Percentiles rank a stretch among this genome's conserved stretches.
These are phyloP conservation scores for roundworm (Caenorhabditis elegans) DNA, from an alignment of 1,140 invertebrate species.

Conservation along the genomic window DNA sequence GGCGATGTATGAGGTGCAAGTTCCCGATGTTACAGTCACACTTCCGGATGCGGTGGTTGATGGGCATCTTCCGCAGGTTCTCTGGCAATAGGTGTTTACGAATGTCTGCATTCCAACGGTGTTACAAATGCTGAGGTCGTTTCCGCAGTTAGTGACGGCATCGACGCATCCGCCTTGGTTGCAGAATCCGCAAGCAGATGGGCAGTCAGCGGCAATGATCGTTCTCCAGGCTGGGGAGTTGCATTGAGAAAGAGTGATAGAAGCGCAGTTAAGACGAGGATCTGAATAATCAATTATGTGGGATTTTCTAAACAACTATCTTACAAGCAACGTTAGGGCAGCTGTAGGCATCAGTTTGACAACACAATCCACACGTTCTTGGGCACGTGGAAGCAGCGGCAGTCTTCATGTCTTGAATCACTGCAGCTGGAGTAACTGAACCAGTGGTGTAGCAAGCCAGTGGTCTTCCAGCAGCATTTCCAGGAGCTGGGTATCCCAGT, in stretches of 20 bases:
- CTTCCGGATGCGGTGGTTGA: background rate
- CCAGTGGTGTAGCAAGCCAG: background rate
- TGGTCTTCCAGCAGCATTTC: background rate
- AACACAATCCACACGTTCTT: constrained; percentile 35
- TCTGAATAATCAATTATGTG: constrained; percentile 29
- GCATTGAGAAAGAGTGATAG: background rate
- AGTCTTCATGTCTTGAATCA: background rate
- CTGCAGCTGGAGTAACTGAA: background rate
- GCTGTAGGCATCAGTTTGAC: constrained; percentile 17
- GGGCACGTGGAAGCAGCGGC: background rate
- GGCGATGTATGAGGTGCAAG: background rate
- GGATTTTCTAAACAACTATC: background rate
- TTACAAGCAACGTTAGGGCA: constrained; percentile 13
- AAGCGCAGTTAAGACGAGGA: background rate
- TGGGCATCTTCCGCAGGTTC: constrained; percentile 17
- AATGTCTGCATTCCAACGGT: constrained; percentile 7
- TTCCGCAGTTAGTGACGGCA: background rate
- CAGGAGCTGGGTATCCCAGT: background rate
- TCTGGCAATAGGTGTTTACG: background rate
- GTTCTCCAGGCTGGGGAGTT: background rate
- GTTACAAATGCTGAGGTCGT: background rate
- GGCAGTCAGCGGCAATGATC: background rate
- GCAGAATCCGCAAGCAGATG: constrained; percentile 20
- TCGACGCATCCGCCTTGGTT: constrained; percentile 13
- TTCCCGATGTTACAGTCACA: background rate